These are phyloP conservation scores for Piscicola geometra DNA, from an alignment of 2,888 invertebrate genomes.

Conservation along the genomic window DNA sequence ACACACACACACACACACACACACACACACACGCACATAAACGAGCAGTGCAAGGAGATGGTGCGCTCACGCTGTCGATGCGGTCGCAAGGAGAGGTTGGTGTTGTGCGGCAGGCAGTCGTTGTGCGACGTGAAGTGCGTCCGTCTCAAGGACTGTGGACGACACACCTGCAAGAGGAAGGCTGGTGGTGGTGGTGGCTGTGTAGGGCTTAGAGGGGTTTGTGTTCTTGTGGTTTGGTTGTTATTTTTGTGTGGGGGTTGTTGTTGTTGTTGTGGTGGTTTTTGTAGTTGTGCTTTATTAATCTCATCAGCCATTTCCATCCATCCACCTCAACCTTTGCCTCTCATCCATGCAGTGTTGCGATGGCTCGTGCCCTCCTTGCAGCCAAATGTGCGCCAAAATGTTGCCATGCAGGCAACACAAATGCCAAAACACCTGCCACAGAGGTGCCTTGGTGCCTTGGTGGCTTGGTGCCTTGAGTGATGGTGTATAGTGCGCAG, in stretches of 20 bases:
- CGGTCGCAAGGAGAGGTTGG: conserved; percentile 69
- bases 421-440: conserved; percentile 75
- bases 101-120: conserved; percentile 79
- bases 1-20: conserved; percentile 23
- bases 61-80: conserved; percentile 77
- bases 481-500: too few relatives aligned
- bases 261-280: conserved; percentile 11
- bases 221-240: conserved; percentile 1
- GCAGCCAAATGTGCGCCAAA: conserved; percentile 66
- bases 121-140: conserved; percentile 84
- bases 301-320: too few relatives aligned
- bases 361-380: conserved; percentile 67
- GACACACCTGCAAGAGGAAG: conserved; percentile 82
- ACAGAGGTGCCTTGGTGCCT: conserved; percentile 61
- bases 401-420: conserved; percentile 79
- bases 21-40: too few relatives aligned
- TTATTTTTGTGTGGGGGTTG: not conserved
- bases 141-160: conserved; percentile 72
- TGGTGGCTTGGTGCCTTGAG: too few relatives aligned
- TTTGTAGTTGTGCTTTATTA: not conserved
- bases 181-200: conserved; percentile 47
- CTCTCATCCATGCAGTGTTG: conserved; percentile 65
- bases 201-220: not conserved
- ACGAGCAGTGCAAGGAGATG: conserved; percentile 64
- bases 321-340: too few relatives aligned